These are phyloP conservation scores for Nixonia krombeini DNA, from an alignment of 1,140 invertebrate species.

Conservation along the genomic window DNA sequence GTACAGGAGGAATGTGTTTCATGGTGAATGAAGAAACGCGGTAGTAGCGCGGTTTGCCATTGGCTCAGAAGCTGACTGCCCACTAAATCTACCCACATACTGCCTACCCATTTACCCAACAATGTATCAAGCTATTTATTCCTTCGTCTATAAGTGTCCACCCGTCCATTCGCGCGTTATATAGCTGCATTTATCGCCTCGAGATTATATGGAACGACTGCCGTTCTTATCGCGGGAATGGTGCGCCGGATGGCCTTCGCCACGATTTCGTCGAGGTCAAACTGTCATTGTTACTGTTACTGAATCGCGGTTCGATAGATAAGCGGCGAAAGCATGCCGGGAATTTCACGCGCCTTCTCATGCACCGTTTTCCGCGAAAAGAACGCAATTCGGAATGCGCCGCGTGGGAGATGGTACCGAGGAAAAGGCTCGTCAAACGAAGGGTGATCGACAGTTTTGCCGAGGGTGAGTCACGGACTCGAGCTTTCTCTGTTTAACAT, in stretches of 20 bases:
- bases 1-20: constrained; percentile 12
- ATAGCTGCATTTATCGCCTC: constrained; percentile 52
- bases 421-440: no score
- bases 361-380: no score
- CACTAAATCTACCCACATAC: constrained; percentile 7
- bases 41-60: constrained; percentile 28
- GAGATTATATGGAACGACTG: constrained; percentile 51
- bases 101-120: constrained; percentile 45
- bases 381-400: no score
- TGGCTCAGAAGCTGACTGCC: constrained; percentile 27
- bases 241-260: constrained; percentile 55
- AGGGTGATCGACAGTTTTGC: no score
- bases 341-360: constrained; percentile 40
- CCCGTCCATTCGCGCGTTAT: constrained; percentile 36
- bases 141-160: constrained; percentile 36
- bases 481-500: no score
- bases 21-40: constrained; percentile 22
- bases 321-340: constrained; percentile 18
- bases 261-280: constrained; percentile 60
- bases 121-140: constrained; percentile 44
- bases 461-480: no score
- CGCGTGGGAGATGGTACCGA: no score
- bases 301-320: constrained; percentile 40
- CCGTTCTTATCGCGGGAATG: constrained; percentile 49
- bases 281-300: constrained; percentile 37